Evolutionary conservation across 2,113 vertebrate genomes (phyloP), one percentile per base, ranked within the genome.

Genomic region (Pimephales promelas): DNA sequence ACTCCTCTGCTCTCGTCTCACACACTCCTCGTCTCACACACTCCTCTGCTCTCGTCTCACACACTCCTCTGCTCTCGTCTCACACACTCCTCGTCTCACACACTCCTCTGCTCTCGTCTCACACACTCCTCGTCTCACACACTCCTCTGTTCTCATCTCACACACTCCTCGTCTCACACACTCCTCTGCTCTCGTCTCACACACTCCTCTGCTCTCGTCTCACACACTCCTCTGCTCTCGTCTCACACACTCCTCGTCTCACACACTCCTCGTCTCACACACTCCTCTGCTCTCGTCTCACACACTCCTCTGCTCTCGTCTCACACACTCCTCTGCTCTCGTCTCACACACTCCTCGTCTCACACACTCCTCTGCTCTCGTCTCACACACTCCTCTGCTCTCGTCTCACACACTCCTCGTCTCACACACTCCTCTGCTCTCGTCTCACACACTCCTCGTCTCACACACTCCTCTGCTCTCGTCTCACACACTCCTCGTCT

Each of bases 91-190:
- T 14, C 34, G 45, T 28, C 43, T 79, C n/a, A 85, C 70, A 3
- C 13, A 0, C 7, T 4, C 9, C 28, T 54, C 8, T 52, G 40
- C 88, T 68, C 1, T 81, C 90, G n/a, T n/a, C n/a, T n/a, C n/a
- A n/a, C n/a, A n/a, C n/a, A n/a, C n/a, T n/a, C n/a, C n/a, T 14
- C 34, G 45, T 28, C 43, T 79, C n/a, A 85, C 70, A 3, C 13
- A 0, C 7, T 4, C 9, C 28, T 54, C 8, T 52, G 40, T 88
- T 68, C 1, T 81, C 90, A 99, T n/a, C n/a, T n/a, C n/a, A n/a
- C n/a, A n/a, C n/a, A n/a, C n/a, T n/a, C n/a, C n/a, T 14, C 34
- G 45, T 28, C 43, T 79, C n/a, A 85, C 70, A 3, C 13, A 0
- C 7, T 4, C 9, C 28, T 54, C 8, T 52, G 40, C 88, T 68